These are phyloP conservation scores for Limnephilus auricula DNA, from an alignment of 2,888 invertebrate genomes.

Conservation along the genomic window DNA sequence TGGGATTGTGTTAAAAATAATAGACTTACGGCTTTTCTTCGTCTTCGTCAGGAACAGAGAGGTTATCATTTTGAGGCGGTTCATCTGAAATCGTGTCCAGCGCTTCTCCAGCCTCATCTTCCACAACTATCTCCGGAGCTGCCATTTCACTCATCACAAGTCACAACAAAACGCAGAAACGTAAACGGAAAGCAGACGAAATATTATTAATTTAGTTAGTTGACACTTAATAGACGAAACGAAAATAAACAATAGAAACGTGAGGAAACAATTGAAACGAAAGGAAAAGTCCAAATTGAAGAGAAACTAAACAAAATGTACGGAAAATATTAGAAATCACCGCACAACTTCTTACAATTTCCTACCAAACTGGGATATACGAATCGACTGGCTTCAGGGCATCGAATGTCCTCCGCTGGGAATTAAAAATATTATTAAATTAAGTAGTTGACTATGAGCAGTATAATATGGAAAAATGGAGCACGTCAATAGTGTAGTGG, in stretches of 20 bases:
- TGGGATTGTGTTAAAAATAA: neutral
- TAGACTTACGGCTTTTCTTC: slow-evolving; percentile 54
- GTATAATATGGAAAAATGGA: slow-evolving; percentile 33
- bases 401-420: slow-evolving; percentile 51
- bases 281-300: neutral
- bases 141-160: slow-evolving; percentile 71
- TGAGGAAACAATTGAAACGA: no score
- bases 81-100: slow-evolving; percentile 67
- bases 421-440: slow-evolving; percentile 64
- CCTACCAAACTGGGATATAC: slow-evolving; percentile 4
- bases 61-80: slow-evolving; percentile 40
- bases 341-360: slow-evolving; percentile 5
- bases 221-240: neutral
- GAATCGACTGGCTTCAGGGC: slow-evolving; percentile 49
- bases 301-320: neutral
- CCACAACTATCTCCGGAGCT: slow-evolving; percentile 73
- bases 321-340: neutral
- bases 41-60: slow-evolving; percentile 56
- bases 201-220: neutral
- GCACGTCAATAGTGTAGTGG: slow-evolving; percentile 38
- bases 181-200: neutral
- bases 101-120: slow-evolving; percentile 70
- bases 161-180: neutral
- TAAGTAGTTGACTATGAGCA: slow-evolving; percentile 56
- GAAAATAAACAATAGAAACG: neutral